Percentiles rank a stretch among this genome's conserved stretches.
Conservation (phyloP, 2,113 vertebrate species). For the Indicator maculatus region DNA sequence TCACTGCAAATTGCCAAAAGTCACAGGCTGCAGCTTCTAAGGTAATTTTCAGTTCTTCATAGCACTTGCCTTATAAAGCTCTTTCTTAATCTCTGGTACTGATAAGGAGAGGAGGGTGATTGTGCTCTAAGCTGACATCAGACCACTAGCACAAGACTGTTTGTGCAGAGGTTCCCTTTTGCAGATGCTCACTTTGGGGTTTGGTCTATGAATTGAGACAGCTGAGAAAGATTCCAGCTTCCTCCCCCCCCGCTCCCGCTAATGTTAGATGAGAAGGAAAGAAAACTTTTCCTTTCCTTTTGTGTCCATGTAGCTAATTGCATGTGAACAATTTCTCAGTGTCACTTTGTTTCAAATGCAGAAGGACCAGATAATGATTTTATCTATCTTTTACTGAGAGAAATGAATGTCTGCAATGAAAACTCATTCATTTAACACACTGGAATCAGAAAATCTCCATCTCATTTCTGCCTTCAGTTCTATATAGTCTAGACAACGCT, state of each 20-base stretch:
- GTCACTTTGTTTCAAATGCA: neutral
- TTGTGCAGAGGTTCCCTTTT: neutral
- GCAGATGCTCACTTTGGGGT: neutral
- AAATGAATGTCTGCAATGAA: neutral
- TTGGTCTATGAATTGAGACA: neutral
- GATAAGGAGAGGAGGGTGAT: neutral
- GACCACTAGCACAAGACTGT: neutral
- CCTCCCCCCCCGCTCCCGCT: accelerated
- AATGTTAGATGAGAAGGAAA: neutral
- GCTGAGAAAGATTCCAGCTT: neutral
- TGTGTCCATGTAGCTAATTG: neutral
- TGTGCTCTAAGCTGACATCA: neutral
- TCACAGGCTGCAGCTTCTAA: neutral
- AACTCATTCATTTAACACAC: neutral
- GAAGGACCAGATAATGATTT: neutral
- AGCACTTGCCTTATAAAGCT: neutral
- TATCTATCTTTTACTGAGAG: neutral
- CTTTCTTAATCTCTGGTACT: neutral
- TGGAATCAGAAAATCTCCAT: neutral
- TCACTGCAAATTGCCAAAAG: neutral
- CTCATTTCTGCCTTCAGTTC: neutral
- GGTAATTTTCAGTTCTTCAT: neutral
- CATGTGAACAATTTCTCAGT: neutral
- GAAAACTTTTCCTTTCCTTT: neutral
- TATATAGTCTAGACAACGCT: neutral